Evolutionary conservation across 2,888 invertebrate genomes (phyloP).

Genomic region (Dermolepida albohirtum): DNA sequence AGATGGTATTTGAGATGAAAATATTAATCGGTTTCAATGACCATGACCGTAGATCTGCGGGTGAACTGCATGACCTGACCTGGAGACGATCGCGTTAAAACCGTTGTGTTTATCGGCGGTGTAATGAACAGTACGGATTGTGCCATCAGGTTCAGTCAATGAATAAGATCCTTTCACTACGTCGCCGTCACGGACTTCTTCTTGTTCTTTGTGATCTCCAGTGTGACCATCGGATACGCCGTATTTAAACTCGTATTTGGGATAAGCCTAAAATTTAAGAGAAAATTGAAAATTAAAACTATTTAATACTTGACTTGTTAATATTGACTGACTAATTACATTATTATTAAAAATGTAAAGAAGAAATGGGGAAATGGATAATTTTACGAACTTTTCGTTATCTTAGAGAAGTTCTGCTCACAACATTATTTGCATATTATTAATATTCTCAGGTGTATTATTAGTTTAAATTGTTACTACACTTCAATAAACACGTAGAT

Average conservation of each 20-base stretch:
- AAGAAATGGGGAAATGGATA: too few relatives aligned
- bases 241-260: constrained; percentile 59
- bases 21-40: neutral
- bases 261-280: constrained; percentile 29
- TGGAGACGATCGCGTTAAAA: constrained; percentile 59
- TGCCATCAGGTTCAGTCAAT: constrained; percentile 62
- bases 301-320: too few relatives aligned
- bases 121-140: constrained; percentile 60
- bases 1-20: constrained; percentile 17
- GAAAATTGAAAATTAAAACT: neutral
- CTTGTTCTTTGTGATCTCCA: constrained; percentile 60
- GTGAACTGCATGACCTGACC: constrained; percentile 57
- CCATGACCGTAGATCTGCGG: constrained; percentile 47
- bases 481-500: too few relatives aligned
- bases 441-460: too few relatives aligned
- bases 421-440: too few relatives aligned
- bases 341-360: too few relatives aligned
- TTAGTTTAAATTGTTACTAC: too few relatives aligned
- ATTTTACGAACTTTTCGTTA: too few relatives aligned
- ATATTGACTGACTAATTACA: too few relatives aligned
- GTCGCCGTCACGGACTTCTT: constrained; percentile 60
- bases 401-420: too few relatives aligned
- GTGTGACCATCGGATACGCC: constrained; percentile 62
- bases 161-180: constrained; percentile 60
- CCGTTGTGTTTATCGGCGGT: constrained; percentile 56